Evolutionary conservation across 37 sponge, comb jelly and placozoan species (phyloP), one percentile per base, ranked within the genome.

Genomic region (Beroe ovata): DNA sequence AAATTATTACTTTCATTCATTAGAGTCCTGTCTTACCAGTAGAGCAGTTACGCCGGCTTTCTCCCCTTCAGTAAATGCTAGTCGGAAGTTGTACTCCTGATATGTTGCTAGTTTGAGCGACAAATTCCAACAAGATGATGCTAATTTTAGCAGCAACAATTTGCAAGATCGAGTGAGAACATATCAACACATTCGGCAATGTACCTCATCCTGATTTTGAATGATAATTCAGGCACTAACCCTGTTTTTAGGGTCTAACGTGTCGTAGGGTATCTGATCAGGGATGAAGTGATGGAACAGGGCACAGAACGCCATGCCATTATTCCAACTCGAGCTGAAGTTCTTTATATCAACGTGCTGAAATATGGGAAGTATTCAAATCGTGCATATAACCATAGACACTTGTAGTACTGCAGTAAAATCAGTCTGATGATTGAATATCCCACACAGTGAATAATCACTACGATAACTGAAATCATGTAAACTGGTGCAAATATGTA

Each of bases 231-330:
- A n/a, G 63, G 8, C 37, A 72, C 89, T 88, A 40, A 94, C 94
- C 91, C 89, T 94, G 89, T 90, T 92, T 0, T 22, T 71, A 32
- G 88, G 23, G 18, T 72, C 72, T 28, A 94, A 89, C 0, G 93
- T 92, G 60, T 40, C 71, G 89, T 81, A 93, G 20, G 95, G 92
- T 29, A 94, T 94, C 89, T 93, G 84, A 60, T 90, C 89, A 22
- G 95, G 95, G 16, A 92, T 26, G 89, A 92, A 94, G 89, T 93
- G 93, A 39, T 94, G 95, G 30, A 94, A 64, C 0, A 94, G 88
- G 32, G 95, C 95, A 91, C 95, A 94, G 90, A 94, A 94, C 61
- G 95, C 95, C 90, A 94, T 64, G 14, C 95, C 95, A 38, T 92
- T 62, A 19, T 91, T 89, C 91, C 93, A 94, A 60, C 92, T 92